These are phyloP conservation scores for Galbula dea DNA, from an alignment of 2,113 vertebrate species.

Conservation along the genomic window DNA sequence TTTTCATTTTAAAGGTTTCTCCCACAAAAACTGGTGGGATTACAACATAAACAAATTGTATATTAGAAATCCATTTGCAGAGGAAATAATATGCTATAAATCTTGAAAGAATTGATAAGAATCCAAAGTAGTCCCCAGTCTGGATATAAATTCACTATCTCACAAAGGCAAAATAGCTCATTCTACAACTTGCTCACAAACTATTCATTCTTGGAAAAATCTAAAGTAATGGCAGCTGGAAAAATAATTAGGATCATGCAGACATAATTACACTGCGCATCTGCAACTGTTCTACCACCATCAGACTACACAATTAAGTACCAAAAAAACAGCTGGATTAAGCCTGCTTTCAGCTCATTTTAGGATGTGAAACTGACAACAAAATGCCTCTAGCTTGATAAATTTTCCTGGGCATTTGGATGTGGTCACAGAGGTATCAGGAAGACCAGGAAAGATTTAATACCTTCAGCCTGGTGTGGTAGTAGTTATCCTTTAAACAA, in stretches of 20 bases:
- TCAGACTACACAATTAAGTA: not conserved
- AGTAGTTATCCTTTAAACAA: not conserved
- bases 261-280: constrained; percentile 21
- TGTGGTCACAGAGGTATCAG: not conserved
- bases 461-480: not conserved
- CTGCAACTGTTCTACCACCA: constrained; percentile 45
- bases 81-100: constrained; percentile 49
- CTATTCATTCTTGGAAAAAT: constrained; percentile 27
- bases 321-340: constrained; percentile 46
- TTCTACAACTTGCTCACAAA: constrained; percentile 6
- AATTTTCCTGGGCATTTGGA: constrained; percentile 25
- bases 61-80: constrained; percentile 40
- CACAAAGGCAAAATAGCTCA: constrained; percentile 25
- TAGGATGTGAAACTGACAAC: constrained; percentile 23
- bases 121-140: not conserved
- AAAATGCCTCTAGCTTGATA: constrained; percentile 32
- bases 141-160: constrained; percentile 33
- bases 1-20: constrained; percentile 31
- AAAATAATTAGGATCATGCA: constrained; percentile 62
- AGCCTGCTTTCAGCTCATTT: not conserved
- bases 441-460: constrained; percentile 1
- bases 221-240: constrained; percentile 49
- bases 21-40: constrained; percentile 5
- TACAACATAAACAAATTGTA: constrained; percentile 36
- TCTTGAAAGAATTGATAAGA: constrained; percentile 42